Conservation (phyloP, 2,113 vertebrate species). For the Pseudopodoces humilis region DNA sequence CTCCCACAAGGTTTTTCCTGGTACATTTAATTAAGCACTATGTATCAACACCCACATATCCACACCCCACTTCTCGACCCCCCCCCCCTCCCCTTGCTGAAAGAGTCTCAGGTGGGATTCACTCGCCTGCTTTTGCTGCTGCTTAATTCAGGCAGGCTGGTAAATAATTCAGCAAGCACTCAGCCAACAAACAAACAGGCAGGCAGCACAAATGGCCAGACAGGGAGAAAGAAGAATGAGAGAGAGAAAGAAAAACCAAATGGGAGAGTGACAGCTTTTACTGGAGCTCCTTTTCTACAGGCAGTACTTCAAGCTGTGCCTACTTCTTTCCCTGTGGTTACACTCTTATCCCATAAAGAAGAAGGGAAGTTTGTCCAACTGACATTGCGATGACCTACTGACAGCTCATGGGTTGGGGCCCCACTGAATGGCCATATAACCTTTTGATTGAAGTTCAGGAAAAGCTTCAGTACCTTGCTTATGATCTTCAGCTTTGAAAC, state of each 20-base stretch:
- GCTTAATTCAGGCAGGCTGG: slow-evolving; percentile 57
- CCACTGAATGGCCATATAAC: neutral
- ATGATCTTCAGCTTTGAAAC: neutral
- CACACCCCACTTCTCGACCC: neutral
- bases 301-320: neutral
- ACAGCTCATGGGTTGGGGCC: neutral
- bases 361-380: neutral
- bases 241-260: neutral
- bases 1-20: neutral
- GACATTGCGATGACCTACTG: neutral
- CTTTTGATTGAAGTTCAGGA: neutral
- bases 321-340: neutral
- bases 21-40: slow-evolving; percentile 37
- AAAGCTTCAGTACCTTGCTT: neutral
- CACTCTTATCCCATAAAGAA: neutral
- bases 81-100: neutral
- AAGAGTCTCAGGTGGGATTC: slow-evolving; percentile 57
- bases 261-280: neutral
- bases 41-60: neutral
- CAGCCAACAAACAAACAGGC: slow-evolving; percentile 58
- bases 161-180: slow-evolving; percentile 65
- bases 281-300: neutral
- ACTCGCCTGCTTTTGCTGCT: neutral
- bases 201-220: slow-evolving; percentile 34
- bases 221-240: neutral